These are phyloP conservation scores for Takifugu ocellatus DNA, from an alignment of 2,797 vertebrate species.

Conservation along the genomic window DNA sequence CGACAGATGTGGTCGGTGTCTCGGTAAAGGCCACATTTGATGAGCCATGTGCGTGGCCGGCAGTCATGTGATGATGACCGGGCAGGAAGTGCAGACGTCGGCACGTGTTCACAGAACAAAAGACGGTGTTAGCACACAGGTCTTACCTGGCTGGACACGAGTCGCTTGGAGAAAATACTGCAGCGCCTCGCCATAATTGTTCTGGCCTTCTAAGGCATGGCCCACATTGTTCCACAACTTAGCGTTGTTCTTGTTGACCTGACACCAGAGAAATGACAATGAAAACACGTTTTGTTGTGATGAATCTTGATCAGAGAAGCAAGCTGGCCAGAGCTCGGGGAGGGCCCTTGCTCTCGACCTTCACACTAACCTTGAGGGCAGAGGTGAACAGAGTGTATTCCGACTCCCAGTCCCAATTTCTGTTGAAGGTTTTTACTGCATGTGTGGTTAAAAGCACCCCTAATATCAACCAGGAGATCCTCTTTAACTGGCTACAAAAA, in stretches of 20 bases:
- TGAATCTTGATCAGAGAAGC: too few relatives aligned
- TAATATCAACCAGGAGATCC: slow-evolving; percentile 88
- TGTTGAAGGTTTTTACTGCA: slow-evolving; percentile 91
- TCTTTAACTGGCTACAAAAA: slow-evolving; percentile 80
- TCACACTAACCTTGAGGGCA: slow-evolving; percentile 86
- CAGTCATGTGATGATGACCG: too few relatives aligned
- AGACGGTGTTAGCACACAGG: too few relatives aligned
- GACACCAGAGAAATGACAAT: slow-evolving; percentile 22
- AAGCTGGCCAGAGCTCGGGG: neutral
- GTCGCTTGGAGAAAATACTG: slow-evolving; percentile 95
- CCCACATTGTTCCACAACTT: slow-evolving; percentile 99
- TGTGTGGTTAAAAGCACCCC: slow-evolving; percentile 84
- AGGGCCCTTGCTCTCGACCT: neutral
- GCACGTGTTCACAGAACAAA: too few relatives aligned
- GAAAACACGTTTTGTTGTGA: neutral
- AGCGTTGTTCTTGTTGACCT: slow-evolving; percentile 99
- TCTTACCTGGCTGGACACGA: slow-evolving; percentile 91
- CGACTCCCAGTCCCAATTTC: slow-evolving; percentile 98
- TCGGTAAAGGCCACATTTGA: too few relatives aligned
- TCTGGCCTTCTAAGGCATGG: slow-evolving; percentile 95
- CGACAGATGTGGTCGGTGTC: too few relatives aligned
- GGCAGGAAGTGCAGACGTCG: too few relatives aligned
- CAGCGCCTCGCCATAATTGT: slow-evolving; percentile 88
- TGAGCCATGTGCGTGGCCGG: too few relatives aligned
- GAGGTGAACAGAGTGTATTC: slow-evolving; percentile 97